Percentiles rank a stretch among this genome's conserved stretches.
Evolutionary conservation across 2,797 vertebrate species (phyloP).

Genomic region (Periophthalmus magnuspinnatus): DNA sequence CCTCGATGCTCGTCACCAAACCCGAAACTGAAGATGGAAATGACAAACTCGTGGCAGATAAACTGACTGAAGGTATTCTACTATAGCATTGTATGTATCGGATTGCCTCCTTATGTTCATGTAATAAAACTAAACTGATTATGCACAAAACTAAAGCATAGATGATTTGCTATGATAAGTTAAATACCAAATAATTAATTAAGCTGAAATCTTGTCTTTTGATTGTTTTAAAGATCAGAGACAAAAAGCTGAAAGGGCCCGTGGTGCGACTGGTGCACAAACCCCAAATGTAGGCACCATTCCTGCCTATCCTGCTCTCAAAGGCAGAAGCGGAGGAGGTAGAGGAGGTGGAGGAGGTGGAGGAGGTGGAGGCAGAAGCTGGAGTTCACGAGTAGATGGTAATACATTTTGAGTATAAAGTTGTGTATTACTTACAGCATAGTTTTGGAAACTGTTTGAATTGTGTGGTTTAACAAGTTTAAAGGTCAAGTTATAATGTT

Average conservation of each 20-base stretch:
- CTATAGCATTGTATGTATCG: not conserved
- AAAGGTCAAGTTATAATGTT: too few relatives aligned
- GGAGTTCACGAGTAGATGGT: too few relatives aligned
- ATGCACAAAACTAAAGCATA: too few relatives aligned
- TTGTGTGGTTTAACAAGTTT: not conserved
- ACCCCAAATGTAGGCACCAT: not conserved
- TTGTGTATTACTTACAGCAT: too few relatives aligned
- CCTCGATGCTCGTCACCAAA: constrained; percentile 90
- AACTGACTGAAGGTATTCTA: constrained; percentile 78
- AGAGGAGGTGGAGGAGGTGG: not conserved
- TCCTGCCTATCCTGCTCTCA: not conserved
- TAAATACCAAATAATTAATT: not conserved
- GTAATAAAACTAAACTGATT: too few relatives aligned
- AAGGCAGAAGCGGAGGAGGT: not conserved
- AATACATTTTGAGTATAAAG: not conserved
- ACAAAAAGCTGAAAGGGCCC: constrained; percentile 37
- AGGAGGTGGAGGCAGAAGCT: not conserved
- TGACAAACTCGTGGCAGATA: constrained; percentile 74
- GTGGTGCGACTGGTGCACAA: not conserved
- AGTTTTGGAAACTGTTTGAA: not conserved
- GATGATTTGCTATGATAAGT: not conserved
- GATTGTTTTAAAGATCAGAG: constrained; percentile 48
- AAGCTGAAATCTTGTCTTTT: not conserved
- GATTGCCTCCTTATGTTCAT: not conserved
- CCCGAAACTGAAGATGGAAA: constrained; percentile 65